These are phyloP conservation scores for Paraescarpia echinospica DNA, from an alignment of 1,140 invertebrate genomes.

Conservation along the genomic window DNA sequence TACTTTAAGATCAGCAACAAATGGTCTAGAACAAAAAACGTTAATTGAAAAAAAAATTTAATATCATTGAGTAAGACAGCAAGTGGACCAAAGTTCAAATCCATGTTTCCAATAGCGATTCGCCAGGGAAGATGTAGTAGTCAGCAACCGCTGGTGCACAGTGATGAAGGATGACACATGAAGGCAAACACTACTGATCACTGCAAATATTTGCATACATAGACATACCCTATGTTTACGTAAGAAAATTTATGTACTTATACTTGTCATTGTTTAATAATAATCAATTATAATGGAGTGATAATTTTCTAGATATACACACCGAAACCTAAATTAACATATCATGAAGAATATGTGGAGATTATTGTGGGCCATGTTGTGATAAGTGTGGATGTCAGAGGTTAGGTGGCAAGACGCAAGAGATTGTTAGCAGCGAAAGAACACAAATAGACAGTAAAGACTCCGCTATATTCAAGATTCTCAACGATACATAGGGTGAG, in stretches of 20 bases:
- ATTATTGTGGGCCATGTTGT: too few relatives aligned
- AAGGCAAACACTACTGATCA: neutral
- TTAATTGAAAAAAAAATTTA: too few relatives aligned
- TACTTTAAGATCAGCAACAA: too few relatives aligned
- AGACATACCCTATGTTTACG: neutral
- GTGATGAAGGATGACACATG: too few relatives aligned
- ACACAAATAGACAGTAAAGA: neutral
- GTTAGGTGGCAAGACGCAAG: neutral
- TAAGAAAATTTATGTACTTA: neutral
- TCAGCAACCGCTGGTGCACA: too few relatives aligned
- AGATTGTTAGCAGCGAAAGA: neutral
- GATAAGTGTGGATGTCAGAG: neutral
- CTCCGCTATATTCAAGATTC: neutral
- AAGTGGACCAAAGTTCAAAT: too few relatives aligned
- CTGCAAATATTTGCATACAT: neutral
- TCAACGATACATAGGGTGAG: neutral
- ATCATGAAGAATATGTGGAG: too few relatives aligned
- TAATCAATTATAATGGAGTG: neutral
- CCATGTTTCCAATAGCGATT: too few relatives aligned
- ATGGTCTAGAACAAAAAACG: too few relatives aligned
- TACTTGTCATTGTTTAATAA: neutral
- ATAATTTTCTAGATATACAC: neutral
- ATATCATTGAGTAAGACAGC: too few relatives aligned
- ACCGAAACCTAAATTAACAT: too few relatives aligned
- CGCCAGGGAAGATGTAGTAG: too few relatives aligned